phyloP scores from a whole-genome alignment of 2,797 vertebrate genomes.

The Sebastolobus alascanus region DNA sequence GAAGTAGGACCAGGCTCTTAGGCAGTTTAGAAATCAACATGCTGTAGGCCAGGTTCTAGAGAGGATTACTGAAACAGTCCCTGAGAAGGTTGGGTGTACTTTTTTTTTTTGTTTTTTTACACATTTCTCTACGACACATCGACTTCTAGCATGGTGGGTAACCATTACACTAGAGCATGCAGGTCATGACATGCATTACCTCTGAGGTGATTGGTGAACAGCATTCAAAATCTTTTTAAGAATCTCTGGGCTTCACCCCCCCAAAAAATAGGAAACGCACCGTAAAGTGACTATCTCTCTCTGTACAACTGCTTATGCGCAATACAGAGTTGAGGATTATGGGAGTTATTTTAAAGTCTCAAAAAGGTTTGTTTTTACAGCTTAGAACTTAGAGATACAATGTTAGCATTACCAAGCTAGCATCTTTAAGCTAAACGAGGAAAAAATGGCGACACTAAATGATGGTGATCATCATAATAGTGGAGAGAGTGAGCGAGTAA shows the following conservation, averaged over 20 bases:
- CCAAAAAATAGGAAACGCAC: slow-evolving; percentile 40
- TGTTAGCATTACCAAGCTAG: slow-evolving; percentile 62
- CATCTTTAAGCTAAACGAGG: slow-evolving; percentile 59
- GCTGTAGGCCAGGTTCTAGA: slow-evolving; percentile 75
- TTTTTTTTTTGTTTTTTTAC: slow-evolving; percentile 44
- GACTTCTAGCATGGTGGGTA: slow-evolving; percentile 81
- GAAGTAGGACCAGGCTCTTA: slow-evolving; percentile 73
- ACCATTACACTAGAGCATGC: slow-evolving; percentile 84
- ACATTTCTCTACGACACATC: slow-evolving; percentile 79
- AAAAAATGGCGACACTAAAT: slow-evolving; percentile 52
- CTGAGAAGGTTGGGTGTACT: slow-evolving; percentile 82
- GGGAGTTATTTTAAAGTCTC: slow-evolving; percentile 56
- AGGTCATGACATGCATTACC: slow-evolving; percentile 82
- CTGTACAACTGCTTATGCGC: slow-evolving; percentile 48
- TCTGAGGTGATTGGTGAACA: slow-evolving; percentile 78
- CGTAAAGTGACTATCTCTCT: slow-evolving; percentile 60
- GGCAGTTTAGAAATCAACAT: slow-evolving; percentile 75
- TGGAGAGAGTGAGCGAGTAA: slow-evolving; percentile 62
- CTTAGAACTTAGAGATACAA: slow-evolving; percentile 44
- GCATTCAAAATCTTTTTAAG: slow-evolving; percentile 68
- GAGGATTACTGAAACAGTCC: slow-evolving; percentile 80
- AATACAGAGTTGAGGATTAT: slow-evolving; percentile 41
- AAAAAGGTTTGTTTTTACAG: slow-evolving; percentile 59
- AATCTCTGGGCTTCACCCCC: slow-evolving; percentile 54
- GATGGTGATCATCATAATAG: slow-evolving; percentile 60